Evolutionary conservation across 2,888 invertebrate genomes (phyloP).

Genomic region (Gandaritis pyraliata): DNA sequence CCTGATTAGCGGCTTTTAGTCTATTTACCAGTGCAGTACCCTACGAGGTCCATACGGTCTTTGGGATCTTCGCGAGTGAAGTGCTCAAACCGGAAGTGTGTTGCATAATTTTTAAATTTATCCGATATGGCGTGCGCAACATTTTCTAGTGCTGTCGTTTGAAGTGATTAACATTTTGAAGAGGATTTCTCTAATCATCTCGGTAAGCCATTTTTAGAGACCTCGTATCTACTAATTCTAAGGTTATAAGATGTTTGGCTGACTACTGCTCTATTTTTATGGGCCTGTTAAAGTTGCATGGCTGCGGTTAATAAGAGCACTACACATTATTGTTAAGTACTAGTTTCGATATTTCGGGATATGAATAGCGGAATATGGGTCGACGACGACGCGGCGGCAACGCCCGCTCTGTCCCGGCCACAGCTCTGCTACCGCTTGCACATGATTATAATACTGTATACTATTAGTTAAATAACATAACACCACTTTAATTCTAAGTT

Average conservation of each 20-base stretch:
- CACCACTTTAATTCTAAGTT: neutral
- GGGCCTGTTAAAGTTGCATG: neutral
- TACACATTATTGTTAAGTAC: conserved; percentile 23
- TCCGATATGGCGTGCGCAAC: conserved; percentile 48
- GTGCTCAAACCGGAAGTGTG: conserved; percentile 47
- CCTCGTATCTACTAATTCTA: neutral
- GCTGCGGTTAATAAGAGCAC: neutral
- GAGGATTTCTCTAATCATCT: conserved; percentile 25
- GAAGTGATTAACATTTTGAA: conserved; percentile 41
- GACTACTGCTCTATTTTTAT: conserved; percentile 12
- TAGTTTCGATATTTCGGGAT: conserved; percentile 79
- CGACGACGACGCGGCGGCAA: conserved; percentile 74
- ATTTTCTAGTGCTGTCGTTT: conserved; percentile 45
- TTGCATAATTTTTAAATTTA: conserved; percentile 61
- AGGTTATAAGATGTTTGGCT: neutral
- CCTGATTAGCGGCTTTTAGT: conserved; percentile 67
- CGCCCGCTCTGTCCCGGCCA: conserved; percentile 81
- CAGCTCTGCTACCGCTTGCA: conserved; percentile 66
- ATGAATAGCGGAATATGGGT: conserved; percentile 78
- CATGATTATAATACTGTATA: conserved; percentile 43
- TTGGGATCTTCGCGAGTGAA: conserved; percentile 57
- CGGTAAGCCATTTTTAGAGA: conserved; percentile 24
- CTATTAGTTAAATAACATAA: conserved; percentile 12
- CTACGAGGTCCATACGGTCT: conserved; percentile 37
- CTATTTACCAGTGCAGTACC: conserved; percentile 37